A percentile compares a stretch with the other conserved stretches of the same genome.
Evolutionary conservation across 2,113 vertebrate genomes (phyloP).

Genomic region (Paracanthobrama guichenoti): DNA sequence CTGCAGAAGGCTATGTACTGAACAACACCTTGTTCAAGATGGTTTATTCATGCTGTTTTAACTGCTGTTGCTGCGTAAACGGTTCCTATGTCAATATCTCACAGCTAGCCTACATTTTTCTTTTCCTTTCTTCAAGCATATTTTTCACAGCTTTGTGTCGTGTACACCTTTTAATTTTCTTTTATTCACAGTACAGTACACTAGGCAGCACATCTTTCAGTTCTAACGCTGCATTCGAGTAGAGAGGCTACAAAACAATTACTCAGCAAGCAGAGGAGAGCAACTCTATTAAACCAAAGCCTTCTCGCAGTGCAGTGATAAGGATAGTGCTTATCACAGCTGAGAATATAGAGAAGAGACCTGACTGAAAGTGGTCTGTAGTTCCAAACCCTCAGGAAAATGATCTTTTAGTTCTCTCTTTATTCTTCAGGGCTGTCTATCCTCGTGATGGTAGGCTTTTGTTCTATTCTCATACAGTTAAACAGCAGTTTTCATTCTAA

Average conservation of each 20-base stretch:
- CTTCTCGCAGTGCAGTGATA: background rate
- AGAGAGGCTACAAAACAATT: background rate
- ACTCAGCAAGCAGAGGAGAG: background rate
- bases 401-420: slow-evolving; percentile 24
- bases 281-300: background rate
- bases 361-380: background rate
- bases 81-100: background rate
- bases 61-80: background rate
- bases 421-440: background rate
- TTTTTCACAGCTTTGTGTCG: background rate
- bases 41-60: background rate
- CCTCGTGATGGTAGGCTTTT: background rate
- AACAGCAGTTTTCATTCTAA: slow-evolving; percentile 26
- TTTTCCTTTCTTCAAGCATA: background rate
- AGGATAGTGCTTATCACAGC: slow-evolving; percentile 2
- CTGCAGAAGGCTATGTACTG: background rate
- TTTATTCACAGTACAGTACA: background rate
- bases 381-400: slow-evolving; percentile 10
- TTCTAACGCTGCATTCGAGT: background rate
- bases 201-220: background rate
- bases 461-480: slow-evolving; percentile 19
- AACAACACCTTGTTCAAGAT: slow-evolving; percentile 15
- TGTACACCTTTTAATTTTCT: slow-evolving; percentile 13
- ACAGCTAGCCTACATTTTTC: background rate
- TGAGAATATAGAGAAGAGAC: slow-evolving; percentile 1